phyloP scores from a whole-genome alignment of 2,797 vertebrate genomes.

The Myotis daubentonii region DNA sequence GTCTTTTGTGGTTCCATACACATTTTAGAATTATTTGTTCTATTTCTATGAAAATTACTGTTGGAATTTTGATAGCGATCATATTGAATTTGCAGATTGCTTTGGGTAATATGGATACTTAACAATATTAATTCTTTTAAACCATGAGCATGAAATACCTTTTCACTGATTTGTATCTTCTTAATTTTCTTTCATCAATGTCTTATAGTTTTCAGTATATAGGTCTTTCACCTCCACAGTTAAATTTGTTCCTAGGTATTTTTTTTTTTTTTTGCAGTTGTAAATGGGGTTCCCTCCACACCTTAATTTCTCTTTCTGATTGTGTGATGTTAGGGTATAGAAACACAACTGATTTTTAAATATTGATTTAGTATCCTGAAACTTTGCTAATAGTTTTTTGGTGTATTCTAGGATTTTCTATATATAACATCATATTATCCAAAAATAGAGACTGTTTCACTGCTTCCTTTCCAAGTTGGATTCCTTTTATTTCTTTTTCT shows the following conservation, averaged over 20 bases:
- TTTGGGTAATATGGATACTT: neutral
- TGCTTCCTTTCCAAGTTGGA: neutral
- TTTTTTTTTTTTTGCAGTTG: neutral
- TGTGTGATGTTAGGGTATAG: neutral
- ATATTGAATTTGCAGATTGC: neutral
- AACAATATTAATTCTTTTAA: neutral
- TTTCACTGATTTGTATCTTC: neutral
- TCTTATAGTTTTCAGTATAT: neutral
- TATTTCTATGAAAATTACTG: neutral
- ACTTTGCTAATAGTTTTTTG: neutral
- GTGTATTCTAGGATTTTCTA: neutral
- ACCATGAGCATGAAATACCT: neutral
- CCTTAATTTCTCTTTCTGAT: neutral
- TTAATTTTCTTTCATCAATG: neutral
- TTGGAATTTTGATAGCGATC: neutral
- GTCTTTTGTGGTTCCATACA: neutral
- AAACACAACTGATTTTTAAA: neutral
- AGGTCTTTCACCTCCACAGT: neutral
- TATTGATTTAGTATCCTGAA: neutral
- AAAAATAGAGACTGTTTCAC: neutral
- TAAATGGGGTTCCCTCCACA: neutral
- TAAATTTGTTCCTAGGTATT: neutral
- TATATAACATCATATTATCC: neutral
- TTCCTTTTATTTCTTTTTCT: neutral
- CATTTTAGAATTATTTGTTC: neutral